Base-by-base conservation (phyloP, 23 tunicate genomes). In the Clavelina lepadiformis region DNA sequence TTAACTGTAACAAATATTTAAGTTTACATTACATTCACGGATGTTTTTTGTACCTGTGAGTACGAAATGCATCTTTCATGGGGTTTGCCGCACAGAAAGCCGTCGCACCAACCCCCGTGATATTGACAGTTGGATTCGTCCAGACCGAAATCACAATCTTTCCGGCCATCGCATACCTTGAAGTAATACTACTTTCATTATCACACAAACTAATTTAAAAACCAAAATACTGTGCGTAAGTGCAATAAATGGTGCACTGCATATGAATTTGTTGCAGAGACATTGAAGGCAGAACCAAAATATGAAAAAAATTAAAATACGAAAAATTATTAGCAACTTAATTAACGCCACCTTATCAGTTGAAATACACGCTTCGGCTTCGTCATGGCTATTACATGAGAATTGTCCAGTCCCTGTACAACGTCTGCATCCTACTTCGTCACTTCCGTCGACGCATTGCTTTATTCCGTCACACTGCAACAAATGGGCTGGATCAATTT, bases 61-160 rank as follows among this genome's bases (percentile, higher is more conserved):
- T 26, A 18, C 4, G 79, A 69, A 0, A 88, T 66, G 57, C 97
- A 89, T 33, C 80, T 35, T 62, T 49, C 66, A 58, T 81, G 79
- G 18, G 81, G 71, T 32, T 61, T 68, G 3, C 81, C 85, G 46
- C 97, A 89, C 34, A 81, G 32, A 64, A 75, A 89, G 8, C 97
- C 97, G 31, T 76, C 83, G 55, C 97, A 89, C 83, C 83, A 69
- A 1, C 97, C 97, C 4, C 75, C 67, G 45, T 89, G 65, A 72
- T 81, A 89, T 4, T 58, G 55, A 49, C 97, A 89, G 2, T 70
- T 60, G 11, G 83, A 75, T 70, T 89, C 97, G 70, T 89, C 97
- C 35, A 85, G 19, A 2, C 97, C 97, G 1, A 31, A 31, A 0
- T 27, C 62, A 44, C 97, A 89, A 51, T 89, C 78, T 46, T 89